Evolutionary conservation across 2,888 invertebrate genomes (phyloP).

Genomic region (Scaptomyza parva): DNA sequence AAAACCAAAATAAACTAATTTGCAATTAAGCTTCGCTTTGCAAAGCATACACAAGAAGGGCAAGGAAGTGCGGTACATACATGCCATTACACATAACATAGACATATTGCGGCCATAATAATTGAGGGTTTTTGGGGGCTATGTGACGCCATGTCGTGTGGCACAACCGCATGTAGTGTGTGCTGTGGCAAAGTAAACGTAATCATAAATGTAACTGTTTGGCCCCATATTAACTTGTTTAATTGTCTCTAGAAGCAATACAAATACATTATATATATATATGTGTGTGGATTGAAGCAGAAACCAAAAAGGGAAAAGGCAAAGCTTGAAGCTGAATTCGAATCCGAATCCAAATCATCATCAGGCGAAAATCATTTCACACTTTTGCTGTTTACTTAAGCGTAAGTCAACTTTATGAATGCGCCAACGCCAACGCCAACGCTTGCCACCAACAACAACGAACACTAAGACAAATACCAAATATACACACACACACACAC

Average conservation of each 20-base stretch:
- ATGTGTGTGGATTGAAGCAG: slow-evolving; percentile 41
- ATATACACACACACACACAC: slow-evolving; percentile 25
- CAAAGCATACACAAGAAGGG: too few species aligned
- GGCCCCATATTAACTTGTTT: slow-evolving; percentile 50
- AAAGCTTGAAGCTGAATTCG: background rate
- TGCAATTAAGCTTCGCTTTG: background rate
- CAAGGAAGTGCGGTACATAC: background rate
- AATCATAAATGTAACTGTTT: slow-evolving; percentile 55
- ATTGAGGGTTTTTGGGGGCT: slow-evolving; percentile 6
- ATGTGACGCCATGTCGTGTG: background rate
- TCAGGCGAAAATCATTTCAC: slow-evolving; percentile 75
- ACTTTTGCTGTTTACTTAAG: slow-evolving; percentile 77
- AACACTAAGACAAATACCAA: slow-evolving; percentile 62
- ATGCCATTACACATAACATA: background rate
- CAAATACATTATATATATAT: background rate
- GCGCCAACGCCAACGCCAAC: slow-evolving; percentile 29
- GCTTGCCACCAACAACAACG: slow-evolving; percentile 32
- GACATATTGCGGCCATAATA: slow-evolving; percentile 4
- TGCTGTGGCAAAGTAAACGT: slow-evolving; percentile 52
- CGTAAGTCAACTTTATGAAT: slow-evolving; percentile 75
- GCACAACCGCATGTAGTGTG: slow-evolving; percentile 38
- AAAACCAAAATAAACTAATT: background rate
- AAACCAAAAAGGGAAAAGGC: slow-evolving; percentile 23
- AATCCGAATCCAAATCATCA: slow-evolving; percentile 65
- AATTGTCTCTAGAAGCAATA: slow-evolving; percentile 29